Evolutionary conservation across 2,888 invertebrate species (phyloP).

Genomic region (Eilema caniola): DNA sequence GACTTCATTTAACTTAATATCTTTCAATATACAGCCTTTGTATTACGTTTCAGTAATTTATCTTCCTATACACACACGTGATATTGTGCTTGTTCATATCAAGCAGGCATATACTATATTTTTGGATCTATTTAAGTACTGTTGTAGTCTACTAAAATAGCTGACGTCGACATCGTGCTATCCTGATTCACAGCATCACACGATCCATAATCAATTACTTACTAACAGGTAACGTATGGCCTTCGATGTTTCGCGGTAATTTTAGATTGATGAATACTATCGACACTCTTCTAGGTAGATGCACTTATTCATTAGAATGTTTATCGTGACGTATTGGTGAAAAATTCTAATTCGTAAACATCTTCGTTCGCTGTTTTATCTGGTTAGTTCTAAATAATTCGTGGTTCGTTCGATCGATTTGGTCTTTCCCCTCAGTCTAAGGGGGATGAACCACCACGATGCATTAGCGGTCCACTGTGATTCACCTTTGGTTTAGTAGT

Average conservation of each 20-base stretch:
- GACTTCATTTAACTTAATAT: background rate
- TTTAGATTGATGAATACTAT: conserved; percentile 2
- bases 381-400: no score
- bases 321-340: background rate
- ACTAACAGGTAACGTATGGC: conserved; percentile 29
- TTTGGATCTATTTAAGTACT: background rate
- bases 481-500: no score
- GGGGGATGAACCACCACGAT: no score
- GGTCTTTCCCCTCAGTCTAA: no score
- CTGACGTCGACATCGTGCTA: conserved; percentile 8
- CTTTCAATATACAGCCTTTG: background rate
- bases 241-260: conserved; percentile 22
- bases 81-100: background rate
- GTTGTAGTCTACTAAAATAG: background rate
- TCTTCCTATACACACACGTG: background rate
- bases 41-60: background rate
- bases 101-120: background rate
- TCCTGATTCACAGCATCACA: conserved; percentile 7
- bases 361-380: background rate
- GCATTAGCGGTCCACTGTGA: no score
- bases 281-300: background rate
- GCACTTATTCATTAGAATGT: background rate
- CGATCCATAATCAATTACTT: conserved; percentile 26
- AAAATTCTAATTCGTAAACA: background rate
- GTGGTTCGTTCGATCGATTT: no score